phyloP scores from a whole-genome alignment of 1,140 invertebrate genomes.

The Contarinia nasturtii region DNA sequence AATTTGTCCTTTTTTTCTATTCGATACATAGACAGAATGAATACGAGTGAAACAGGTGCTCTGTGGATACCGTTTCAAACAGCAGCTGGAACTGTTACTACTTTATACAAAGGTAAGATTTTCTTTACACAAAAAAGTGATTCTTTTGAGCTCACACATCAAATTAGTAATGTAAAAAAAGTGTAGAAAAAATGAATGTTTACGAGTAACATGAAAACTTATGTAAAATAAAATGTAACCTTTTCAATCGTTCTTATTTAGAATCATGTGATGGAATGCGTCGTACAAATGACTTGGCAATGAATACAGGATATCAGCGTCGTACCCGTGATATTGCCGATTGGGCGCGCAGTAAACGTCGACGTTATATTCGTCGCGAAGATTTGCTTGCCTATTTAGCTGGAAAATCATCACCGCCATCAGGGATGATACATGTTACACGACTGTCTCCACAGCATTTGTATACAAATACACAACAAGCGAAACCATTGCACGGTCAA shows the following conservation, averaged over 20 bases:
- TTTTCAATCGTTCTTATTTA: no score
- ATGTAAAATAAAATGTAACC: no score
- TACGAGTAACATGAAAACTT: no score
- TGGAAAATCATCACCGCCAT: slow-evolving; percentile 44
- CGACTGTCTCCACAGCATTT: slow-evolving; percentile 1
- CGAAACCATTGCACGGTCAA: slow-evolving; percentile 20
- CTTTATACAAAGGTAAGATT: slow-evolving; percentile 54
- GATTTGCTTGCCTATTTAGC: slow-evolving; percentile 61
- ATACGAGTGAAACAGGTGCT: slow-evolving; percentile 39
- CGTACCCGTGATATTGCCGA: slow-evolving; percentile 55
- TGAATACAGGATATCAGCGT: slow-evolving; percentile 52
- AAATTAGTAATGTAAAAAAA: no score
- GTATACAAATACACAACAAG: slow-evolving; percentile 6
- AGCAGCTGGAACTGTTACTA: slow-evolving; percentile 58
- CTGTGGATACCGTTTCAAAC: slow-evolving; percentile 67
- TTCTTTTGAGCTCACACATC: background rate
- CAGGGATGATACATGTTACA: background rate
- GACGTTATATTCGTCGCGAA: slow-evolving; percentile 48
- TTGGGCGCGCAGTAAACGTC: slow-evolving; percentile 53
- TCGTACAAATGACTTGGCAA: slow-evolving; percentile 44
- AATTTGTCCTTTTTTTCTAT: background rate
- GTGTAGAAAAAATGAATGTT: no score
- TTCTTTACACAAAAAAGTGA: background rate
- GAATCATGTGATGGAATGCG: slow-evolving; percentile 54
- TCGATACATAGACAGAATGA: slow-evolving; percentile 19